Evolutionary conservation across 2,797 vertebrate species (phyloP).

Genomic region (Pseudochromis fuscus): DNA sequence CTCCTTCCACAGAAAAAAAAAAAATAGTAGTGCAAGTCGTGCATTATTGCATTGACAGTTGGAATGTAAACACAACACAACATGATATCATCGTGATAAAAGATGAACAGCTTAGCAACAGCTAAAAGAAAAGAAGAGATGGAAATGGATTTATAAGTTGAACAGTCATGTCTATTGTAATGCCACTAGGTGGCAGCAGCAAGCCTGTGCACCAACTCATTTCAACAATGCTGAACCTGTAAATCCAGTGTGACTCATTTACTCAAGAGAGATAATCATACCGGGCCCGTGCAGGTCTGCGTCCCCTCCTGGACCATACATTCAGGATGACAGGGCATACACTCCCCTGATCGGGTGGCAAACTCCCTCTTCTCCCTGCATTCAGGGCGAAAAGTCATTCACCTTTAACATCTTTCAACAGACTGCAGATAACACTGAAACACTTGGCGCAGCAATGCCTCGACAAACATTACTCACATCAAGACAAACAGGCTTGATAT

Average conservation of each 20-base stretch:
- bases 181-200: conserved; percentile 57
- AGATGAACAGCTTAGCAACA: too few species aligned
- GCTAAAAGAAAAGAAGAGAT: too few species aligned
- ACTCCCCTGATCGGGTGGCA: conserved; percentile 81
- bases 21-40: too few species aligned
- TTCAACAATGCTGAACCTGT: background rate
- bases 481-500: conserved; percentile 13
- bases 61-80: too few species aligned
- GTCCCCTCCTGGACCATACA: conserved; percentile 87
- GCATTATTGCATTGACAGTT: too few species aligned
- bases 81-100: too few species aligned
- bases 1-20: too few species aligned
- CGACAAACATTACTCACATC: conserved; percentile 32
- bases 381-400: conserved; percentile 16
- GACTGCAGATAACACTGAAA: conserved; percentile 40
- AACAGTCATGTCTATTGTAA: rapidly evolving
- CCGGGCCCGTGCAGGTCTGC: conserved; percentile 90
- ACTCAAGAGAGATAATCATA: conserved; percentile 73
- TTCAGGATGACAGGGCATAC: conserved; percentile 90
- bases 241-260: background rate
- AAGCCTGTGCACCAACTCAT: background rate
- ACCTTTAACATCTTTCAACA: conserved; percentile 32
- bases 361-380: conserved; percentile 90
- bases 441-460: background rate
- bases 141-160: too few species aligned